These are phyloP conservation scores for Watsonalla binaria DNA, from an alignment of 2,888 invertebrate species.

Conservation along the genomic window DNA sequence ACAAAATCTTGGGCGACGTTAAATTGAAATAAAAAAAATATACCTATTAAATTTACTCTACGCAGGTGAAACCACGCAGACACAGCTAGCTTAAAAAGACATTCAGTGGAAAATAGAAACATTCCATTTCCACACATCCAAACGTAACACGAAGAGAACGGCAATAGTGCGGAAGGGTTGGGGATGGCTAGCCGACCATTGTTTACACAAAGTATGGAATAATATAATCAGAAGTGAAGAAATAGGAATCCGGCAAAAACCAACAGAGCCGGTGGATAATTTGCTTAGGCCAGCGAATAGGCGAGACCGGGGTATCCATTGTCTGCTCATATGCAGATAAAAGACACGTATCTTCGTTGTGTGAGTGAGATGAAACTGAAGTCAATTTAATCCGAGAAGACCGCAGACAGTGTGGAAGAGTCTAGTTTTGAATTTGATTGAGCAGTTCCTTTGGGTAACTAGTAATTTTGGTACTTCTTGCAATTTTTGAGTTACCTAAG, in stretches of 20 bases:
- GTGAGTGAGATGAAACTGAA: constrained; percentile 1
- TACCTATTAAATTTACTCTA: no score
- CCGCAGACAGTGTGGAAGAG: background rate
- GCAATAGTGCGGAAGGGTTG: constrained; percentile 76
- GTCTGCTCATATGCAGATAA: constrained; percentile 50
- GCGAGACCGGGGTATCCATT: constrained; percentile 50
- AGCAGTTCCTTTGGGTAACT: no score
- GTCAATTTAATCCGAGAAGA: background rate
- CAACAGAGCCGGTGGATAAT: constrained; percentile 72
- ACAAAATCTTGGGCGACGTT: no score
- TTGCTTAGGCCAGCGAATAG: constrained; percentile 79
- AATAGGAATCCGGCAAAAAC: constrained; percentile 75
- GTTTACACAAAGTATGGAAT: constrained; percentile 77
- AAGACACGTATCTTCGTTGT: constrained; percentile 21
- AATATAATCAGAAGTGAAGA: constrained; percentile 79
- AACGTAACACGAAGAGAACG: constrained; percentile 36
- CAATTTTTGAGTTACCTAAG: no score
- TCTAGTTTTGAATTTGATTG: no score
- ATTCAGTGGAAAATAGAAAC: constrained; percentile 1
- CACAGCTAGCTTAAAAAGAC: no score
- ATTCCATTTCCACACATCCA: constrained; percentile 40
- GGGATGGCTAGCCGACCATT: constrained; percentile 47
- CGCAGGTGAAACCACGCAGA: no score
- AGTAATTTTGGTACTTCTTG: no score
- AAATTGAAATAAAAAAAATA: no score